These are phyloP conservation scores for Cheilosia scutellata DNA, from an alignment of 2,888 invertebrate genomes.

Conservation along the genomic window DNA sequence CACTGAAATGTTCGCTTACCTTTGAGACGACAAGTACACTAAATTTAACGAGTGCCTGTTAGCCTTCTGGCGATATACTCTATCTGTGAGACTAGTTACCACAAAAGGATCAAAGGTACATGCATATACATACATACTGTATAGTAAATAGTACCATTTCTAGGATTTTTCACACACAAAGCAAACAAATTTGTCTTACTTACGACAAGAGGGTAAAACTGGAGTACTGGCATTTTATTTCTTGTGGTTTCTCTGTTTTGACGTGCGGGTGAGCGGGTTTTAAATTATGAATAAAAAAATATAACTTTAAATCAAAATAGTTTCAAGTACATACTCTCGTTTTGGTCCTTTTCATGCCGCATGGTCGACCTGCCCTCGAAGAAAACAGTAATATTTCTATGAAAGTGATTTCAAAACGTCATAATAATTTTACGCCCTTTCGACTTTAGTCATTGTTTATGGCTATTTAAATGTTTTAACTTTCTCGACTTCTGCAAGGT, in stretches of 20 bases:
- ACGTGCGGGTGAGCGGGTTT: constrained; percentile 21
- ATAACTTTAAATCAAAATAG: constrained; percentile 50
- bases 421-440: constrained; percentile 59
- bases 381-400: constrained; percentile 12
- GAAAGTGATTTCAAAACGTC: constrained; percentile 45
- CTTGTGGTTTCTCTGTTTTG: constrained; percentile 29
- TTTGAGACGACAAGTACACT: constrained; percentile 64
- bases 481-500: constrained; percentile 38
- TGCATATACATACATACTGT: background rate
- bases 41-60: constrained; percentile 68
- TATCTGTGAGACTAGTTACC: constrained; percentile 53
- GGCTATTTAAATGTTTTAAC: constrained; percentile 62
- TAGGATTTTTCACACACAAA: constrained; percentile 65
- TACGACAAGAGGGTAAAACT: constrained; percentile 49
- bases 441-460: constrained; percentile 42
- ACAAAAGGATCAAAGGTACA: constrained; percentile 70
- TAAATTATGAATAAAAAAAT: constrained; percentile 5
- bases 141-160: constrained; percentile 33
- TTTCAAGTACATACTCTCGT: constrained; percentile 39
- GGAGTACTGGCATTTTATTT: constrained; percentile 51
- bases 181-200: constrained; percentile 68
- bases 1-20: constrained; percentile 67
- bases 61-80: constrained; percentile 60
- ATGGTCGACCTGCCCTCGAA: constrained; percentile 6
- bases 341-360: constrained; percentile 13